Conservation (phyloP, 2,797 vertebrate genomes). For the Siniperca undulata region DNA sequence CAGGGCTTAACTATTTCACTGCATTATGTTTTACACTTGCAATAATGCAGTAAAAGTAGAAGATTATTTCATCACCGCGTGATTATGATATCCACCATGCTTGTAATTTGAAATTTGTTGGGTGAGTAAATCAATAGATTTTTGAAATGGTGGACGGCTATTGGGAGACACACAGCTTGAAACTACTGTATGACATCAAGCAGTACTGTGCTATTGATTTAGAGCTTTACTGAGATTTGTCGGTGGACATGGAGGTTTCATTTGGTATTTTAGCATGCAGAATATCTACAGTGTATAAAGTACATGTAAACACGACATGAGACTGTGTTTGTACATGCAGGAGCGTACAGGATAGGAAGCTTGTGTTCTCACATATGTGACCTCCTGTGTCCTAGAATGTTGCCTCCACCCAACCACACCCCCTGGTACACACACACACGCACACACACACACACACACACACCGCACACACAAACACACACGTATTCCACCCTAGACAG, state of each 20-base stretch:
- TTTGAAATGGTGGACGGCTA: constrained; percentile 1
- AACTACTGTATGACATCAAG: constrained; percentile 22
- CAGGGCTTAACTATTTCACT: constrained; percentile 67
- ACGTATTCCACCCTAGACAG: constrained; percentile 88
- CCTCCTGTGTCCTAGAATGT: constrained; percentile 85
- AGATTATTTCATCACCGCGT: constrained; percentile 78
- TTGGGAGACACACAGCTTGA: constrained; percentile 4
- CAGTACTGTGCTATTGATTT: constrained; percentile 18
- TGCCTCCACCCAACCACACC: constrained; percentile 83
- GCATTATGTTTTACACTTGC: constrained; percentile 72
- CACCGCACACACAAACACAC: constrained; percentile 68
- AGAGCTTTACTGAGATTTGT: constrained; percentile 13
- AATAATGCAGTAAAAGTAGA: constrained; percentile 75
- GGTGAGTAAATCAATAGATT: constrained; percentile 25
- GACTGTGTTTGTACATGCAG: constrained; percentile 32
- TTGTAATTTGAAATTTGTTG: constrained; percentile 49
- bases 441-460: constrained; percentile 52
- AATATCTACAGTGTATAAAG: constrained; percentile 9
- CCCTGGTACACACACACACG: constrained; percentile 68
- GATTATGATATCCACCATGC: constrained; percentile 48
- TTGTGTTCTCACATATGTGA: constrained; percentile 78
- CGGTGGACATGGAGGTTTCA: constrained; percentile 10
- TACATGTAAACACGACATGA: constrained; percentile 24
- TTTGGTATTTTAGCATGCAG: constrained; percentile 5
- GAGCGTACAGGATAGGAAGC: constrained; percentile 67